Evolutionary conservation across 2,113 vertebrate species (phyloP).

Genomic region (Menura novaehollandiae): DNA sequence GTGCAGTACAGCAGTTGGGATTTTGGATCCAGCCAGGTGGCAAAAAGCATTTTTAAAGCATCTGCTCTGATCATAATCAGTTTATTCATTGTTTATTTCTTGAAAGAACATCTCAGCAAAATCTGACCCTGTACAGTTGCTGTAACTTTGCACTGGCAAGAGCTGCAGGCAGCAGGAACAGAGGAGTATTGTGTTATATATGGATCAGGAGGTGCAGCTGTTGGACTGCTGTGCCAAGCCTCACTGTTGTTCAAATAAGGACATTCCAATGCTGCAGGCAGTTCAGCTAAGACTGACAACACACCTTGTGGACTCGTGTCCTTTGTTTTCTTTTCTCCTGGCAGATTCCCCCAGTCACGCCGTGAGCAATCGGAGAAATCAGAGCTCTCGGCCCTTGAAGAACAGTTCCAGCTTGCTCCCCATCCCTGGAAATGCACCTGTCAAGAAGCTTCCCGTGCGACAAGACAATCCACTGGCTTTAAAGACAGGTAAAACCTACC

Average conservation of each 20-base stretch:
- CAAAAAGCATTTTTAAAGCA: not conserved
- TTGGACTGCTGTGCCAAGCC: not conserved
- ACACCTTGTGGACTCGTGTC: not conserved
- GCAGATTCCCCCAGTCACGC: constrained; percentile 79
- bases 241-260: not conserved
- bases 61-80: not conserved
- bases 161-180: not conserved
- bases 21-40: not conserved
- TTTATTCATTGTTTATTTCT: not conserved
- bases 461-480: not conserved
- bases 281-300: not conserved
- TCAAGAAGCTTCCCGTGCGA: constrained; percentile 28
- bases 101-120: not conserved
- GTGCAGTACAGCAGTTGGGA: not conserved
- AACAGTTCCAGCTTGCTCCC: constrained; percentile 44
- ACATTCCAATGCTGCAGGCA: not conserved
- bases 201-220: not conserved
- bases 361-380: constrained; percentile 64
- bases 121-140: not conserved
- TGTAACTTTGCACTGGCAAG: not conserved
- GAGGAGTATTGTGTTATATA: not conserved
- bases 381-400: constrained; percentile 58
- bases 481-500: constrained; percentile 24
- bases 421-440: not conserved
- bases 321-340: not conserved